Percentiles rank a stretch among this genome's conserved stretches.
phyloP scores from a whole-genome alignment of 2,888 invertebrate genomes.

The Seira musarum region DNA sequence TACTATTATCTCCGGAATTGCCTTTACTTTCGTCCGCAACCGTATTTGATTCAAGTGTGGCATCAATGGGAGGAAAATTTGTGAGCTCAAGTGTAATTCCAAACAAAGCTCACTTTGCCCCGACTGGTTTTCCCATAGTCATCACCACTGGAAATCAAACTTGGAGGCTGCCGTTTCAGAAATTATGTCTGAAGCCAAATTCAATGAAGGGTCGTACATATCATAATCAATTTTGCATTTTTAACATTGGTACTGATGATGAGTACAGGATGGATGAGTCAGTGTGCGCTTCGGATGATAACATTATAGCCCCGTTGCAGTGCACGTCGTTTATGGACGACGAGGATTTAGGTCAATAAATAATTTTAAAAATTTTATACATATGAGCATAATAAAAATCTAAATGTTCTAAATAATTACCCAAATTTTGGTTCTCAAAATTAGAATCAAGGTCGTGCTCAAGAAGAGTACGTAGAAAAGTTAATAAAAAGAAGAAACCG shows the following conservation, averaged over 20 bases:
- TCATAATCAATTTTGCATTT: constrained; percentile 38
- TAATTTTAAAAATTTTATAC: too few species aligned
- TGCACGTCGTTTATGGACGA: constrained; percentile 26
- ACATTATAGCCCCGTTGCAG: neutral
- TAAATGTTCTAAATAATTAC: too few species aligned
- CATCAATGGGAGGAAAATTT: constrained; percentile 29
- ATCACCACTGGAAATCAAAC: constrained; percentile 35
- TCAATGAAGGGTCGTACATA: neutral
- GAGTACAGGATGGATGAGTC: constrained; percentile 28
- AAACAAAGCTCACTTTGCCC: constrained; percentile 12
- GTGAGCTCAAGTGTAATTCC: neutral
- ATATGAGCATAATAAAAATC: too few species aligned
- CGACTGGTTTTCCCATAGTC: constrained; percentile 22
- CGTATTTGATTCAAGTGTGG: neutral
- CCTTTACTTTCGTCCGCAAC: constrained; percentile 15
- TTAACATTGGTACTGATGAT: constrained; percentile 21
- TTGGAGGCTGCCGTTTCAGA: constrained; percentile 31
- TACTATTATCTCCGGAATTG: constrained; percentile 21
- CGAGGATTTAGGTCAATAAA: constrained; percentile 2
- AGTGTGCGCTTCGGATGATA: constrained; percentile 8
- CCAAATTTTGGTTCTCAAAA: too few species aligned
- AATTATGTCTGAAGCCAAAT: constrained; percentile 32
- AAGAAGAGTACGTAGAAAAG: too few species aligned
- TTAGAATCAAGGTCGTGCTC: too few species aligned
- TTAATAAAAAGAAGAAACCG: too few species aligned